Evolutionary conservation across 1,140 invertebrate genomes (phyloP).

Genomic region (Aradophagus sp.): DNA sequence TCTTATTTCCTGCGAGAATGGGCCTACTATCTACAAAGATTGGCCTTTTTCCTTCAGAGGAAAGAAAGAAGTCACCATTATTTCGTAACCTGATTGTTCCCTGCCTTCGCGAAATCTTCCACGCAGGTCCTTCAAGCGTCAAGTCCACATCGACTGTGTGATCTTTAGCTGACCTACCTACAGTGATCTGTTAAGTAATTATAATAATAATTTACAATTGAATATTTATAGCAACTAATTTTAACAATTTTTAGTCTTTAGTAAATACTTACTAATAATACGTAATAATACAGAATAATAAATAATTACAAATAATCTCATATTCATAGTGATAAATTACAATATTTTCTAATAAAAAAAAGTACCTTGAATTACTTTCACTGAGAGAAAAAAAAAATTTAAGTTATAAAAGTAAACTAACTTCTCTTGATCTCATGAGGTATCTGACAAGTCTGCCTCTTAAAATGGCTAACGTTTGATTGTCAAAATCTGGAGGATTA

Average conservation of each 20-base stretch:
- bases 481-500: constrained; percentile 88
- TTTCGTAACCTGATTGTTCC: constrained; percentile 92
- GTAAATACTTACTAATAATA: too few relatives aligned
- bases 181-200: constrained; percentile 83
- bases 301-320: too few relatives aligned
- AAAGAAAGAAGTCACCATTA: constrained; percentile 95
- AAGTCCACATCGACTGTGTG: constrained; percentile 95
- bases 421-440: constrained; percentile 95
- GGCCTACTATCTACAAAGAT: constrained; percentile 96
- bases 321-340: too few relatives aligned
- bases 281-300: too few relatives aligned
- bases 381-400: too few relatives aligned
- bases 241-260: too few relatives aligned
- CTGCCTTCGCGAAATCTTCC: constrained; percentile 90
- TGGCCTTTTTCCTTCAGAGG: constrained; percentile 95
- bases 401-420: constrained; percentile 66
- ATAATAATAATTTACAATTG: too few relatives aligned
- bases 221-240: too few relatives aligned
- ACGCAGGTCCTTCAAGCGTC: constrained; percentile 90
- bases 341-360: too few relatives aligned
- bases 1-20: constrained; percentile 89
- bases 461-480: constrained; percentile 94
- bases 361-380: too few relatives aligned
- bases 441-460: constrained; percentile 93
- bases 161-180: constrained; percentile 92